Evolutionary conservation across 2,888 invertebrate species (phyloP), one percentile per base, ranked within the genome.

Genomic region (Latheticus oryzae): DNA sequence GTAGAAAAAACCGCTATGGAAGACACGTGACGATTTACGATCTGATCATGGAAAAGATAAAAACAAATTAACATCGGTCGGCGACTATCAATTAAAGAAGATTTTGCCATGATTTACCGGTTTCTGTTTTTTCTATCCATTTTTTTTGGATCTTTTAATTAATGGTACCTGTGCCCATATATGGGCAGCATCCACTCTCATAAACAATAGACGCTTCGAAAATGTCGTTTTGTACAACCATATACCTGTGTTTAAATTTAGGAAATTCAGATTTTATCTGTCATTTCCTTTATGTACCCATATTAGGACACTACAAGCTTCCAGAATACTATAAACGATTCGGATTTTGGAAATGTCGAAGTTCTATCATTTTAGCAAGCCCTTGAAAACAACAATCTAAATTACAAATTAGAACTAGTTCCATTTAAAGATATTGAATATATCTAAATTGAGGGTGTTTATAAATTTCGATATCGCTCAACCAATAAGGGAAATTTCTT

Each of bases 401-500:
- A 33, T 33, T 33, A 15, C 11, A 33, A 33, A 33, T 33, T 5
- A 8, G 28, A 12, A 28, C 33, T 8, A 4, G 33, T 33, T 26
- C 5, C 13, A 28, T 28, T 28, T 28, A 28, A 2, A 28, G 12
- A 13, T 16, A 32, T 32, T 32, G 11, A 32, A 5, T 2, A 4
- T 11, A 28, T 9, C 13, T 43, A 11, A 7, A 8, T 28, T 28
- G 12, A 24, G 40, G 40, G 24, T 40, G 40, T 8, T 9, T 5
- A 11, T 7, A 23, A 3, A 2, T 11, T 15, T 17, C 47, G 21
- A 19, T 47, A 35, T n/a, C n/a, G n/a, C n/a, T n/a, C n/a, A n/a
- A n/a, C n/a, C n/a, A n/a, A n/a, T 47, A 47, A 13, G 45, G 30
- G 32, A 16, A 47, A 47, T 47, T 47, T 47, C 47, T 16, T 11